Percentiles rank a stretch among this genome's conserved stretches.
phyloP scores from a whole-genome alignment of 2,113 vertebrate species.

The Natator depressus region DNA sequence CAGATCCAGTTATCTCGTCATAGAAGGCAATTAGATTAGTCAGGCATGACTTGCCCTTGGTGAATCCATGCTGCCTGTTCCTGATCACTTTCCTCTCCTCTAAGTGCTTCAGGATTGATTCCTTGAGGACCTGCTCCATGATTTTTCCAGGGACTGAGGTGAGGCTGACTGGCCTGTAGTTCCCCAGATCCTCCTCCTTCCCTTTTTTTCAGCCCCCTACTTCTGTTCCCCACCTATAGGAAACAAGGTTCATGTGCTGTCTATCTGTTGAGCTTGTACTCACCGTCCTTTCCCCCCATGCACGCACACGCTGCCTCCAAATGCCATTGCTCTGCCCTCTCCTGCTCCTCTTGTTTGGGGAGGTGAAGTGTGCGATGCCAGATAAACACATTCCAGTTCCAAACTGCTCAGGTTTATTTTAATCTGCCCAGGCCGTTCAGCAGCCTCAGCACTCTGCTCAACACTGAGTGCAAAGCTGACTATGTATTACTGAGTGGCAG shows the following conservation, averaged over 20 bases:
- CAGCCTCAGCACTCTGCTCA: constrained; percentile 73
- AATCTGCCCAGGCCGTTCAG: constrained; percentile 83
- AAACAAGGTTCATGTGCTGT: not conserved
- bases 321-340: constrained; percentile 66
- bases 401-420: constrained; percentile 80
- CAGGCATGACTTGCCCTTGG: no score
- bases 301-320: not conserved
- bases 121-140: no score
- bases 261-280: constrained; percentile 4
- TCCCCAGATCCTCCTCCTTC: no score
- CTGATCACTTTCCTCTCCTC: no score
- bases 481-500: constrained; percentile 16
- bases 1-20: no score
- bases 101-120: no score
- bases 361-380: constrained; percentile 64
- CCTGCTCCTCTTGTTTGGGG: constrained; percentile 70
- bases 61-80: no score
- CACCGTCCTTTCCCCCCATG: not conserved
- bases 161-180: no score
- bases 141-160: no score
- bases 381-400: constrained; percentile 74
- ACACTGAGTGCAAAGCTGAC: constrained; percentile 35
- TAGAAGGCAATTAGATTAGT: no score
- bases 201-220: no score
- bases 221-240: not conserved